Evolutionary conservation across 1,140 invertebrate species (phyloP).

Genomic region (Akabosia matsudoensis): DNA sequence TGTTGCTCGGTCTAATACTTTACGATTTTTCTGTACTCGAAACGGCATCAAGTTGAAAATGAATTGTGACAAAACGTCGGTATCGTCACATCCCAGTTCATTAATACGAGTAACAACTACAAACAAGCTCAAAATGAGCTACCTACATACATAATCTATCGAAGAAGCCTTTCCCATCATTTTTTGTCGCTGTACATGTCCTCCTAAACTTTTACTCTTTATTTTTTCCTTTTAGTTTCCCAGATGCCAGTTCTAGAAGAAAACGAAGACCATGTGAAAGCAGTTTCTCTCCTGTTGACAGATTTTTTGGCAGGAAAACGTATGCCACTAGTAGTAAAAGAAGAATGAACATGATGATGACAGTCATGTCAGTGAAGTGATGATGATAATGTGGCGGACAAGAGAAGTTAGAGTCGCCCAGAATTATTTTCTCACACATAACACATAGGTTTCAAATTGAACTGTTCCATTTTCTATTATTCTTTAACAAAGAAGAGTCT

Average conservation of each 20-base stretch:
- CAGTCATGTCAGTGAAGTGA: background rate
- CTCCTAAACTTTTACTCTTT: background rate
- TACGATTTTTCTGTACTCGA: too few relatives aligned
- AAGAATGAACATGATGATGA: background rate
- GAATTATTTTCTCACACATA: background rate
- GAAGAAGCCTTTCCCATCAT: background rate
- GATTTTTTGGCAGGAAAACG: slow-evolving; percentile 18
- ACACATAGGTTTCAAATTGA: too few relatives aligned
- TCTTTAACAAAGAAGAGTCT: too few relatives aligned
- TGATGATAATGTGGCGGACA: background rate
- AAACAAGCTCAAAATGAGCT: background rate
- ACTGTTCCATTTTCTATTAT: background rate
- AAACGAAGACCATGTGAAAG: background rate
- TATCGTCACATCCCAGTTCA: background rate
- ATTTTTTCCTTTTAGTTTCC: background rate
- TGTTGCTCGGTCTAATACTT: too few relatives aligned
- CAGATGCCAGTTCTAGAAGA: background rate
- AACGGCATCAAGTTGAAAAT: too few relatives aligned
- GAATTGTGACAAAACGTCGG: too few relatives aligned
- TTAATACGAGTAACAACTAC: background rate
- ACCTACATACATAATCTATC: background rate
- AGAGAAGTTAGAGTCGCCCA: background rate
- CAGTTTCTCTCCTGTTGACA: slow-evolving; percentile 13
- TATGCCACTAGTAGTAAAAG: background rate
- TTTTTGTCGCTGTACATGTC: background rate